Evolutionary conservation across 2,797 vertebrate genomes (phyloP).

Genomic region (Pelochelys cantorii): DNA sequence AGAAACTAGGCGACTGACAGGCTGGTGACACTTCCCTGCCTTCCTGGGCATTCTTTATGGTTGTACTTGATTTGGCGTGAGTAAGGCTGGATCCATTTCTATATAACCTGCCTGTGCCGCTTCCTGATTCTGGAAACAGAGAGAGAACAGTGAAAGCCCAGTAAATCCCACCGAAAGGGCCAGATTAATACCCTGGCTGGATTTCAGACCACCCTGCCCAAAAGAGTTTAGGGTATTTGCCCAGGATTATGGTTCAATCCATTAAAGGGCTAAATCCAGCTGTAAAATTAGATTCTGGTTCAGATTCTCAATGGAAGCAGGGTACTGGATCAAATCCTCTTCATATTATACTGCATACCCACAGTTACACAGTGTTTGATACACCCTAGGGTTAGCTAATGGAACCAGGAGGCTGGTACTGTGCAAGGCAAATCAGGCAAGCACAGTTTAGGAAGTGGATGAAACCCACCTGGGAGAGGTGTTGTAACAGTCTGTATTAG

Average conservation of each 20-base stretch:
- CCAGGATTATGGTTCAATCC: fast-evolving
- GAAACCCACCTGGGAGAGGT: neutral
- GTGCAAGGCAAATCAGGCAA: neutral
- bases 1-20: neutral
- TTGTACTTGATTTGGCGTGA: too few species aligned
- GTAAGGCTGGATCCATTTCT: neutral
- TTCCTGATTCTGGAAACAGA: neutral
- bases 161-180: neutral
- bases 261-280: neutral
- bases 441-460: neutral
- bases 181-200: neutral
- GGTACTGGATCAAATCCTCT: neutral
- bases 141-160: neutral
- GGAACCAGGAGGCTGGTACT: neutral
- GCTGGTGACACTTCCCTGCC: neutral
- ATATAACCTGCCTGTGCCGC: neutral
- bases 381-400: neutral
- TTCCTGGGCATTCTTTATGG: neutral
- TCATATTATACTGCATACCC: neutral
- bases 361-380: neutral
- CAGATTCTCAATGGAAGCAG: neutral
- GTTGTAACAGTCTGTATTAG: neutral
- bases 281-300: neutral
- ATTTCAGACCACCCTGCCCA: too few species aligned
- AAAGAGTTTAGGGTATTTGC: neutral